Evolutionary conservation across 2,797 vertebrate genomes (phyloP).

Genomic region (Clarias platycephalus): DNA sequence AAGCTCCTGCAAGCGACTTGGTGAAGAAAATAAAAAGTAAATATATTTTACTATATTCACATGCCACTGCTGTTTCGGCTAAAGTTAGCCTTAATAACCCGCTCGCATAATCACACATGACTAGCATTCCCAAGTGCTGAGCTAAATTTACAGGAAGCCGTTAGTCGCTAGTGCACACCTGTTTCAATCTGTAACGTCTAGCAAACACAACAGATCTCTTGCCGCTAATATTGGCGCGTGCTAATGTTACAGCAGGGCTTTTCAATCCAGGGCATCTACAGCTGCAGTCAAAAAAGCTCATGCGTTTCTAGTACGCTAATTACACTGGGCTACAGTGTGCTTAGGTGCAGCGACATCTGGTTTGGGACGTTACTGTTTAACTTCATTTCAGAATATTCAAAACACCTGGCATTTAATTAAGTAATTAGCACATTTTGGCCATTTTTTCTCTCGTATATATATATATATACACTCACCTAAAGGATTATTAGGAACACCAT

Average conservation of each 20-base stretch:
- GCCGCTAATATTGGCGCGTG: conserved; percentile 5
- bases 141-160: conserved; percentile 67
- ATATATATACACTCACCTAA: too few species aligned
- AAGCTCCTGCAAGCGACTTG: background rate
- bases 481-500: too few species aligned
- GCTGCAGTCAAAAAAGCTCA: background rate
- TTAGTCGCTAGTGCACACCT: conserved; percentile 42
- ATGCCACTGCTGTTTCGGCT: background rate
- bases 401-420: background rate
- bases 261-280: background rate
- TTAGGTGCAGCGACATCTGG: background rate
- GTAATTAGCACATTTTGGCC: background rate
- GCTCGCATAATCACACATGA: background rate
- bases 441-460: background rate
- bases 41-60: background rate
- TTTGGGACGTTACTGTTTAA: background rate
- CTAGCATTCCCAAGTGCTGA: conserved; percentile 54
- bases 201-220: background rate
- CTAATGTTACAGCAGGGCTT: background rate
- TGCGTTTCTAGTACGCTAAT: background rate
- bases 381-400: background rate
- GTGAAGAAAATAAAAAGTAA: background rate
- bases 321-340: background rate
- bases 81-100: conserved; percentile 42
- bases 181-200: conserved; percentile 41